These are phyloP conservation scores for Ecliptopera silaceata DNA, from an alignment of 2,888 invertebrate genomes.

Conservation along the genomic window DNA sequence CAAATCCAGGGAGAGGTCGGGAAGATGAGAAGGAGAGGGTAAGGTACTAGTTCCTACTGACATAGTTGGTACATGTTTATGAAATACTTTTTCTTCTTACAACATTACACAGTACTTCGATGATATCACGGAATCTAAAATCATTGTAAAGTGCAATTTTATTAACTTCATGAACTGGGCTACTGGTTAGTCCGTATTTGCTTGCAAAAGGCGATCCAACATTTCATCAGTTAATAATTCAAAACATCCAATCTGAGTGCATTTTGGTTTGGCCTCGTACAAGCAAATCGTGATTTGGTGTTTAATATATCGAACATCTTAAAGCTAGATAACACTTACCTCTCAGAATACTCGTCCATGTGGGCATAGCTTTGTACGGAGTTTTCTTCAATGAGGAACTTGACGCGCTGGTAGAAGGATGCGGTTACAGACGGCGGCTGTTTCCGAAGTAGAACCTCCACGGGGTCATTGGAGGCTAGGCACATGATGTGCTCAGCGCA, in stretches of 20 bases:
- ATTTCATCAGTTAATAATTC: neutral
- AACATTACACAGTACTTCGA: conserved; percentile 69
- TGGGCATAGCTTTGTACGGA: conserved; percentile 99
- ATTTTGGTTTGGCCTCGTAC: conserved; percentile 50
- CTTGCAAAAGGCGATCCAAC: conserved; percentile 55
- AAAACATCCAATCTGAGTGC: too few relatives aligned
- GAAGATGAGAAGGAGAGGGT: conserved; percentile 78
- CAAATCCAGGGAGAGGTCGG: conserved; percentile 82
- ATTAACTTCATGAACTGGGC: conserved; percentile 72
- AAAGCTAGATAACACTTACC: conserved; percentile 86
- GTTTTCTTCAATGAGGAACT: conserved; percentile 99
- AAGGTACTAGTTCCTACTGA: conserved; percentile 74
- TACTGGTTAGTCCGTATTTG: conserved; percentile 65
- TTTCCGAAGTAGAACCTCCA: conserved; percentile 96
- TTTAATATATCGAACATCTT: conserved; percentile 49
- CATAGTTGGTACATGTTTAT: conserved; percentile 58
- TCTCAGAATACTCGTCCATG: conserved; percentile 98
- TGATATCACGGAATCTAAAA: conserved; percentile 74
- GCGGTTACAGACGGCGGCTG: conserved; percentile 98
- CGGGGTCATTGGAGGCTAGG: conserved; percentile 97
- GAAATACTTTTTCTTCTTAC: conserved; percentile 67
- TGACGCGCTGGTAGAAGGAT: conserved; percentile 98
- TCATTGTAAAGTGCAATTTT: conserved; percentile 77
- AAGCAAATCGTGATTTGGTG: conserved; percentile 72
- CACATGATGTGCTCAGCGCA: conserved; percentile 97